These are phyloP conservation scores for Bursaphelenchus okinawaensis DNA, from an alignment of 2,888 invertebrate species.

Conservation along the genomic window DNA sequence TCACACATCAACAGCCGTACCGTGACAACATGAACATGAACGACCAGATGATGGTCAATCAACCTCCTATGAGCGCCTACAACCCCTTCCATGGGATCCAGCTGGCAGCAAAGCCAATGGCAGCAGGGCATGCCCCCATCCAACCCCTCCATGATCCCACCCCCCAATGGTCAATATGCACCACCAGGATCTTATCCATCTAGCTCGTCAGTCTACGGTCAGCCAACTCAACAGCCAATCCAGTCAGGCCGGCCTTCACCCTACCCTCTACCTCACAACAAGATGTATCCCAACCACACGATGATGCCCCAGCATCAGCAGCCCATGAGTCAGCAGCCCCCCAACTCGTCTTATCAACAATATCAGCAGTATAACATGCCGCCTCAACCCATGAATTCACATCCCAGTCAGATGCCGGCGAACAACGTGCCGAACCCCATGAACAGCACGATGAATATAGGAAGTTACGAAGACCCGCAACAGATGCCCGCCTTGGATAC, in stretches of 20 bases:
- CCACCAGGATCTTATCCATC: background rate
- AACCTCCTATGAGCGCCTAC: background rate
- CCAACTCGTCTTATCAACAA: background rate
- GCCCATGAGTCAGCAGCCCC: slow-evolving; percentile 16
- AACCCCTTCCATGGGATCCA: background rate
- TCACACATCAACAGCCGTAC: background rate
- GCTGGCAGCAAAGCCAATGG: background rate
- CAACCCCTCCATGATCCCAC: background rate
- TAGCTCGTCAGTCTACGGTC: slow-evolving; percentile 1
- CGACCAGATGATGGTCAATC: background rate
- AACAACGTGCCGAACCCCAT: slow-evolving; percentile 16
- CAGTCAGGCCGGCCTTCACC: slow-evolving; percentile 14
- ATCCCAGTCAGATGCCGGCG: background rate
- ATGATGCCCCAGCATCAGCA: slow-evolving; percentile 15
- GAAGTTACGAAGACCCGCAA: background rate
- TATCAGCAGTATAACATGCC: slow-evolving; percentile 23
- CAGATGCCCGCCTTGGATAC: background rate
- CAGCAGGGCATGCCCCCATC: background rate
- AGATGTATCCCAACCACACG: slow-evolving; percentile 15
- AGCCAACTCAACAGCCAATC: background rate
- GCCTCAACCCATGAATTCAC: slow-evolving; percentile 13
- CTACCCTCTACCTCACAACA: slow-evolving; percentile 21
- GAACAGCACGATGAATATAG: slow-evolving; percentile 22
- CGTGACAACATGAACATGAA: background rate
- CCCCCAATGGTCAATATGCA: background rate